Percentiles rank a stretch among this genome's conserved stretches.
Conservation (phyloP, 1,140 invertebrate genomes). For the Saccostrea glomerata region DNA sequence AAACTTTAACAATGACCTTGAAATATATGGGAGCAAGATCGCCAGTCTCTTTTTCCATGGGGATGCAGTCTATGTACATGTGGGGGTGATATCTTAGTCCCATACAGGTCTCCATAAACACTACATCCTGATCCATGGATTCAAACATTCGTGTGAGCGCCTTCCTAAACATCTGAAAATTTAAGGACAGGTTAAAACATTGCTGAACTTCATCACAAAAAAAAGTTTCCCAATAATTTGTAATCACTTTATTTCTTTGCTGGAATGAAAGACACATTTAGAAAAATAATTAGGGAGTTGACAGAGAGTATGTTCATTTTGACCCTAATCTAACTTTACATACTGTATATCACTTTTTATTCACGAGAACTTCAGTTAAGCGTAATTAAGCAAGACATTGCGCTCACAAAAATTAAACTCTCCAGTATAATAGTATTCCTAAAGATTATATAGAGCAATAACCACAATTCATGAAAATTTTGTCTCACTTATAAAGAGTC, state of each 20-base stretch:
- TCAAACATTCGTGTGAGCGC: conserved; percentile 89
- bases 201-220: background rate
- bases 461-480: too few relatives aligned
- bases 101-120: conserved; percentile 94
- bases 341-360: too few relatives aligned
- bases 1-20: conserved; percentile 87
- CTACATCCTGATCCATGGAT: conserved; percentile 85
- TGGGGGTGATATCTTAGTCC: conserved; percentile 89
- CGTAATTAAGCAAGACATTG: too few relatives aligned
- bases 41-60: conserved; percentile 89
- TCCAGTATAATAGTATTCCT: too few relatives aligned
- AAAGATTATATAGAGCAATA: too few relatives aligned
- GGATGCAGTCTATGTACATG: conserved; percentile 93
- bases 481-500: too few relatives aligned
- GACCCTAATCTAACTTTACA: background rate
- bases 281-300: too few relatives aligned
- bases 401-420: too few relatives aligned
- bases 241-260: too few relatives aligned
- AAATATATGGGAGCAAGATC: conserved; percentile 96
- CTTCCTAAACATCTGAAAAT: conserved; percentile 85
- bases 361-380: too few relatives aligned
- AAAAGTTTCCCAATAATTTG: too few relatives aligned
- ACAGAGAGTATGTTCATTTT: background rate
- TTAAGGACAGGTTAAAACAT: background rate
- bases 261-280: too few relatives aligned